Conservation (phyloP, 2,113 vertebrate genomes). For the Zeus faber region DNA sequence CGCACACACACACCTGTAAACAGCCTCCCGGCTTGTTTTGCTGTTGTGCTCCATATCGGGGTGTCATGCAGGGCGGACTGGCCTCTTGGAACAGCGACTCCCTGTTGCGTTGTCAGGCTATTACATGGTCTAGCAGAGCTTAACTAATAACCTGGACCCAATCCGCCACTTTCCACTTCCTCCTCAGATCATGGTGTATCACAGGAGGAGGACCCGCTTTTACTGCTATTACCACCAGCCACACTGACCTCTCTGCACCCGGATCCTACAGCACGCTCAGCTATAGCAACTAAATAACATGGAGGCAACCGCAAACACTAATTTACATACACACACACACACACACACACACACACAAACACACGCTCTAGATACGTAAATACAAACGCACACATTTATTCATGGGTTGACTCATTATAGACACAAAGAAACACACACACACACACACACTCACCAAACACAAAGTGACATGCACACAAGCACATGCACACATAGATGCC, state of each 20-base stretch:
- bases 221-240: conserved; percentile 48
- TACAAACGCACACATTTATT: too few relatives aligned
- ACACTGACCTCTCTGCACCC: conserved; percentile 46
- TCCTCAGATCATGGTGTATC: conserved; percentile 69
- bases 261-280: conserved; percentile 45
- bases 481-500: too few relatives aligned
- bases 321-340: too few relatives aligned
- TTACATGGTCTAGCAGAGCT: conserved; percentile 82
- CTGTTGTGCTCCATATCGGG: conserved; percentile 60
- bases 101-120: conserved; percentile 74
- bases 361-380: too few relatives aligned
- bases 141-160: conserved; percentile 76
- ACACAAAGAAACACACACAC: too few relatives aligned
- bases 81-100: conserved; percentile 66
- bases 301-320: too few relatives aligned
- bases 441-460: too few relatives aligned
- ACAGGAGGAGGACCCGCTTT: conserved; percentile 55
- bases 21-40: conserved; percentile 51
- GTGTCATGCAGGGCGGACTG: conserved; percentile 71
- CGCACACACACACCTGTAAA: conserved; percentile 50
- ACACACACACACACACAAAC: too few relatives aligned
- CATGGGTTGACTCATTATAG: too few relatives aligned
- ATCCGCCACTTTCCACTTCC: conserved; percentile 70
- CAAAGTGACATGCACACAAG: background rate
- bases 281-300: too few relatives aligned